Evolutionary conservation across 2,797 vertebrate species (phyloP).

Genomic region (Esox lucius): DNA sequence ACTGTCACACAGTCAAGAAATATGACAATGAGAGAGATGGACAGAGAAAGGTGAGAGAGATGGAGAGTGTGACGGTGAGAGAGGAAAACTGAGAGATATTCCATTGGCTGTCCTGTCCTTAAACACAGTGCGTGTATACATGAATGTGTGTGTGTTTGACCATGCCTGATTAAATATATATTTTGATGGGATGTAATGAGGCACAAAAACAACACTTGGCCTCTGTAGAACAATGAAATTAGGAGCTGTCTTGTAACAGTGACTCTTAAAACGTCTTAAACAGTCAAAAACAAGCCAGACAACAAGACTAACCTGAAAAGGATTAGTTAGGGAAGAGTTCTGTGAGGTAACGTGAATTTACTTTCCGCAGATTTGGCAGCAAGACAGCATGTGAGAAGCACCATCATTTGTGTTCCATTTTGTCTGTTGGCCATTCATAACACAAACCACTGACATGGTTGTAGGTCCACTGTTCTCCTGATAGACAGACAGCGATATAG

Average conservation of each 20-base stretch:
- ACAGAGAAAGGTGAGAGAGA: conserved; percentile 63
- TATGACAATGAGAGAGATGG: conserved; percentile 65
- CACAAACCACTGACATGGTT: conserved; percentile 1
- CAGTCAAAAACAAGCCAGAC: not conserved
- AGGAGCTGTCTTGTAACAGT: conserved; percentile 22
- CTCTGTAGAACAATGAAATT: conserved; percentile 30
- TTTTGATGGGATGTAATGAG: conserved; percentile 58
- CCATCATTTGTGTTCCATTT: not conserved
- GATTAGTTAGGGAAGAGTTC: not conserved
- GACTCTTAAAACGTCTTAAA: not conserved
- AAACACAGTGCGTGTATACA: not conserved
- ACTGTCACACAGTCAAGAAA: conserved; percentile 65
- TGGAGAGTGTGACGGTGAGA: conserved; percentile 63
- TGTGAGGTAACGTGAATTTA: not conserved
- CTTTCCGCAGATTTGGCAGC: not conserved
- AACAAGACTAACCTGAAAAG: not conserved
- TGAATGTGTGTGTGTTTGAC: conserved; percentile 32
- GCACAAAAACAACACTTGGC: conserved; percentile 54
- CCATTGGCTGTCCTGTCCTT: not conserved
- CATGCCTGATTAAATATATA: conserved; percentile 57
- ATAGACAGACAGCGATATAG: not conserved
- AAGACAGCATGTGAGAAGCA: not conserved
- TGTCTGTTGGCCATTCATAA: not conserved
- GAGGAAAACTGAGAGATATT: conserved; percentile 42
- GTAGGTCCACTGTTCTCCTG: not conserved